These are phyloP conservation scores for Phylloscopus trochilus DNA, from an alignment of 2,113 vertebrate species.

Conservation along the genomic window DNA sequence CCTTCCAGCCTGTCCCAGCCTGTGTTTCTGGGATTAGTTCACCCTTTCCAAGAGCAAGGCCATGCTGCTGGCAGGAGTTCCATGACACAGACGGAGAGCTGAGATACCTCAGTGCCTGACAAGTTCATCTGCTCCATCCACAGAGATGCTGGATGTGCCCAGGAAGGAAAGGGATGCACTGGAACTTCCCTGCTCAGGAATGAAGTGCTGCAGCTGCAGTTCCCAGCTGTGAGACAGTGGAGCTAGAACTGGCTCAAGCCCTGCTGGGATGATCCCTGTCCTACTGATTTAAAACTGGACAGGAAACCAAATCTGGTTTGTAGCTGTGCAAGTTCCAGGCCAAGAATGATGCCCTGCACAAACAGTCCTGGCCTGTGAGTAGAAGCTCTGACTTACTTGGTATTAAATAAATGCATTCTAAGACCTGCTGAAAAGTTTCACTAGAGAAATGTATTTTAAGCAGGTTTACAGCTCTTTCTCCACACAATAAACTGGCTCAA, in stretches of 20 bases:
- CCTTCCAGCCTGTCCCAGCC: background rate
- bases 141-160: accelerated
- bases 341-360: background rate
- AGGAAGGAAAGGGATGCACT: background rate
- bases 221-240: background rate
- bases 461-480: background rate
- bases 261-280: background rate
- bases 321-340: background rate
- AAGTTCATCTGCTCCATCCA: background rate
- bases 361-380: background rate
- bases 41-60: background rate
- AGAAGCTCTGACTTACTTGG: background rate
- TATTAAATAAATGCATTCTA: background rate
- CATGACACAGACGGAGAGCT: accelerated
- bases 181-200: background rate
- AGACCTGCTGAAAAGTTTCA: background rate
- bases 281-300: background rate
- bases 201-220: background rate
- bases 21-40: background rate
- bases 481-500: background rate
- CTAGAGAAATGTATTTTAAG: background rate
- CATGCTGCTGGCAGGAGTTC: background rate
- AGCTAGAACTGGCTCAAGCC: background rate
- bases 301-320: background rate
- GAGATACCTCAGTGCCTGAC: background rate